Percentiles rank a stretch among this genome's conserved stretches.
Conservation (phyloP, 2,113 vertebrate genomes). For the Atrichornis clamosus region DNA sequence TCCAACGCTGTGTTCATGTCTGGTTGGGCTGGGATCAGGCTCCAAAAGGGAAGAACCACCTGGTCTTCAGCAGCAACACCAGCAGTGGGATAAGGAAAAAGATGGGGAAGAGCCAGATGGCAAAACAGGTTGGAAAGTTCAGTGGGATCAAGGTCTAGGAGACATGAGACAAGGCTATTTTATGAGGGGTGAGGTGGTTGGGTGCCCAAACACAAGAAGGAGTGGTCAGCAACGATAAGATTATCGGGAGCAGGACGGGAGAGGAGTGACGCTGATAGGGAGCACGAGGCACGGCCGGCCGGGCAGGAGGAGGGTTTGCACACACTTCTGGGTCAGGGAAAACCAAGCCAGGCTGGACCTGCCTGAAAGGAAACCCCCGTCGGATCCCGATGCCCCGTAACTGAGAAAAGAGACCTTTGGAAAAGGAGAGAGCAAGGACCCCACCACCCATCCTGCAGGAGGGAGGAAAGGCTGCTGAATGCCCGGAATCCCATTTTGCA, state of each 20-base stretch:
- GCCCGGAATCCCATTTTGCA: fast-evolving
- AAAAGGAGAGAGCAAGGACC: not conserved
- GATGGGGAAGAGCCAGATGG: not conserved
- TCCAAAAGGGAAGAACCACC: not conserved
- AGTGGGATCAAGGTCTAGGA: slow-evolving; percentile 57
- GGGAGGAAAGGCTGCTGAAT: not conserved
- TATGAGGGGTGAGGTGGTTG: slow-evolving; percentile 52
- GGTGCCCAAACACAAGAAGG: slow-evolving; percentile 50
- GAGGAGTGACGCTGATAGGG: slow-evolving; percentile 37
- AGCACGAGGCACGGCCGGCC: not conserved
- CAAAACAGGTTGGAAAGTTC: not conserved
- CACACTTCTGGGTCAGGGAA: not conserved
- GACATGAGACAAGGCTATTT: slow-evolving; percentile 18
- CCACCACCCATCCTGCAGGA: fast-evolving
- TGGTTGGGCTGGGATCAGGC: not conserved
- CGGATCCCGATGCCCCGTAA: fast-evolving
- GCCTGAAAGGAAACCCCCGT: not conserved
- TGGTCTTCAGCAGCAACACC: not conserved
- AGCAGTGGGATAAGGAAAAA: not conserved
- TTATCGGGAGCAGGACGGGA: not conserved
- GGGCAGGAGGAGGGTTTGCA: not conserved
- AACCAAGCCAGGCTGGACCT: not conserved
- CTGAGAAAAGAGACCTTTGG: not conserved
- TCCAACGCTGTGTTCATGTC: not conserved
- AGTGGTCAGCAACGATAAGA: slow-evolving; percentile 58